Base-by-base conservation (phyloP, 1,140 invertebrate genomes). In the Aphidius gifuensis region DNA sequence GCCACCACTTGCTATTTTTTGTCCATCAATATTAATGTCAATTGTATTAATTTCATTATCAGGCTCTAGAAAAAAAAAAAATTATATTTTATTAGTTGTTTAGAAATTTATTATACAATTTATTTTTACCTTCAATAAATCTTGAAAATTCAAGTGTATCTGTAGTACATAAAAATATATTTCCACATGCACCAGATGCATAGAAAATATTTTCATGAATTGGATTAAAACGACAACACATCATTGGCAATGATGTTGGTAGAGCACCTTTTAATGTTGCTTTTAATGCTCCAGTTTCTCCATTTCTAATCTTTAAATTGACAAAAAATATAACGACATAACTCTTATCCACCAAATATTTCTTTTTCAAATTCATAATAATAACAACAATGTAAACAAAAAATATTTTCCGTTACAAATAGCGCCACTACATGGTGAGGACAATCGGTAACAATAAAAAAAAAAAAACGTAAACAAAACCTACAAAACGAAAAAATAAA, bases 11-110 rank as follows among this genome's bases (percentile, higher is more conserved):
- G 69, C 67, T 4, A 77, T 58, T 38, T 62, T 64, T 44, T 69
- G 62, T 5, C 70, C 70, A 23, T 46, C 39, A 9, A 62, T 5
- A 50, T 67, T 69, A 0, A 77, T 56, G 55, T 77, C 75, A 11
- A 79, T 64, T 1, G 70, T 58, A 57, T 75, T 74, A 3, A 79
- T 67, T 61, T 79, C 74, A 48, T 79, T 79, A 9, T 68, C 61
- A 21, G 68, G 54, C 48, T 77, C 77, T 77, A 46, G 6, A 66
- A 67, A 56, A 54, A 4, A 38, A 43, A 43, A 45, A 57, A 51
- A 11, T 40, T 58, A 43, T 47, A 47, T 54, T 40, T 47, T 2
- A 62, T 55, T 1, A 11, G 6, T 7, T 21, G 3, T 16, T 40
- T 9, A 44, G 49, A 9, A 43, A 23, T 48, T 45, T 38, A 42